Evolutionary conservation across 2,113 vertebrate genomes (phyloP).

Genomic region (Brienomyrus brachyistius): DNA sequence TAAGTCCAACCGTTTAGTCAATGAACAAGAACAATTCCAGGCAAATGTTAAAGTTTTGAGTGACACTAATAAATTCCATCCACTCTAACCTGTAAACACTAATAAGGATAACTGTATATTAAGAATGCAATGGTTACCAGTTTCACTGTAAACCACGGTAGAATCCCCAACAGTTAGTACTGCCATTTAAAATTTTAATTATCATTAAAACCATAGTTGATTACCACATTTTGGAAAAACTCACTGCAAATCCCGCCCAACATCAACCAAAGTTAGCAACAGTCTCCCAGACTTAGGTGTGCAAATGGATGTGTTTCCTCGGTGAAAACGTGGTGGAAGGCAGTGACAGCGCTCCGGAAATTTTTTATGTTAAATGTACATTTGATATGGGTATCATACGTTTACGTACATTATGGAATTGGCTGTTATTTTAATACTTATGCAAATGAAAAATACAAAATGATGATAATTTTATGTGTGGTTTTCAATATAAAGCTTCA

Average conservation of each 20-base stretch:
- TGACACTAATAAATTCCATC: neutral
- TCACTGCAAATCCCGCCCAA: neutral
- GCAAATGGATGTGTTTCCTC: neutral
- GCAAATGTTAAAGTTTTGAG: neutral
- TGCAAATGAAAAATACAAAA: neutral
- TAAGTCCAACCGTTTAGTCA: too few species aligned
- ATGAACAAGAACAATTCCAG: neutral
- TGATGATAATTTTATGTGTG: neutral
- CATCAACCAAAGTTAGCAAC: neutral
- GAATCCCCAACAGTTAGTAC: neutral
- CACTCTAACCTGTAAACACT: neutral
- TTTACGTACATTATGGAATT: neutral
- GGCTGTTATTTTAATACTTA: neutral
- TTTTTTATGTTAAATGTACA: neutral
- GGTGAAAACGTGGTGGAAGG: neutral
- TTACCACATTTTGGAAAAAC: neutral
- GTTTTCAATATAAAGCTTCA: neutral
- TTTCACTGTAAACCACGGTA: neutral
- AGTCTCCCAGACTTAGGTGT: neutral
- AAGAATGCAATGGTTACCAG: neutral
- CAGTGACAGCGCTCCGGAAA: neutral
- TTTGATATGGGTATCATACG: neutral
- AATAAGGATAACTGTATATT: too few species aligned
- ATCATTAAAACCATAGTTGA: neutral
- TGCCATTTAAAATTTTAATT: neutral